A percentile compares a stretch with the other conserved stretches of the same genome.
Evolutionary conservation across 1,140 invertebrate species (phyloP).

Genomic region (Zaprionus taronus): DNA sequence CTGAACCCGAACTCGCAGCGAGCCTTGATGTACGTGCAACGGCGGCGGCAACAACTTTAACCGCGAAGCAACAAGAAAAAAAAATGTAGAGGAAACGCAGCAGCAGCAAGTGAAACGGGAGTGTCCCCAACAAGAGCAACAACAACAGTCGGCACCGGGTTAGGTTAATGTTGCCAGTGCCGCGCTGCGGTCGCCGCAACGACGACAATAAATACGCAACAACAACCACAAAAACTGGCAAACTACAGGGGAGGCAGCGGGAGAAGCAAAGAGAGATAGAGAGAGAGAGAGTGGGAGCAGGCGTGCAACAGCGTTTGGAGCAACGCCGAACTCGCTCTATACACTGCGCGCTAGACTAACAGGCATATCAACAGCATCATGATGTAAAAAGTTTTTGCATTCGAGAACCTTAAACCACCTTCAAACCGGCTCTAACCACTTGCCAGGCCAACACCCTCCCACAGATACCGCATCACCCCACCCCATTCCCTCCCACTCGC

Average conservation of each 20-base stretch:
- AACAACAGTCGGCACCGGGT: constrained; percentile 40
- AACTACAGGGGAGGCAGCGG: neutral
- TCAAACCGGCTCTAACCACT: constrained; percentile 58
- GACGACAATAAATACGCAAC: constrained; percentile 75
- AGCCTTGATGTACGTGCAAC: neutral
- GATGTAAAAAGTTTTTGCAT: constrained; percentile 77
- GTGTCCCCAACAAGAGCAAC: constrained; percentile 41
- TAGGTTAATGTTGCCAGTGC: constrained; percentile 58
- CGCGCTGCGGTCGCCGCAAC: constrained; percentile 48
- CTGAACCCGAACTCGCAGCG: constrained; percentile 2
- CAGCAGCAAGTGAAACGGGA: constrained; percentile 28
- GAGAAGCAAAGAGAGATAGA: neutral
- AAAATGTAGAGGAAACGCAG: constrained; percentile 16
- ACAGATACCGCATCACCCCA: neutral
- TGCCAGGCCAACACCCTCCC: neutral
- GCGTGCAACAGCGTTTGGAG: constrained; percentile 30
- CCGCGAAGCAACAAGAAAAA: constrained; percentile 51
- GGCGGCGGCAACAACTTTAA: constrained; percentile 68
- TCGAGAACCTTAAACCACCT: constrained; percentile 47
- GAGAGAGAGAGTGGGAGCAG: neutral
- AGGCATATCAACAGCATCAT: constrained; percentile 81
- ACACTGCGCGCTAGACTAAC: constrained; percentile 31
- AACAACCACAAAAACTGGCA: constrained; percentile 31
- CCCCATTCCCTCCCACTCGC: neutral
- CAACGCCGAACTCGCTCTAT: constrained; percentile 20